These are phyloP conservation scores for Aleiodes sp. DNA, from an alignment of 1,140 invertebrate genomes.

Conservation along the genomic window DNA sequence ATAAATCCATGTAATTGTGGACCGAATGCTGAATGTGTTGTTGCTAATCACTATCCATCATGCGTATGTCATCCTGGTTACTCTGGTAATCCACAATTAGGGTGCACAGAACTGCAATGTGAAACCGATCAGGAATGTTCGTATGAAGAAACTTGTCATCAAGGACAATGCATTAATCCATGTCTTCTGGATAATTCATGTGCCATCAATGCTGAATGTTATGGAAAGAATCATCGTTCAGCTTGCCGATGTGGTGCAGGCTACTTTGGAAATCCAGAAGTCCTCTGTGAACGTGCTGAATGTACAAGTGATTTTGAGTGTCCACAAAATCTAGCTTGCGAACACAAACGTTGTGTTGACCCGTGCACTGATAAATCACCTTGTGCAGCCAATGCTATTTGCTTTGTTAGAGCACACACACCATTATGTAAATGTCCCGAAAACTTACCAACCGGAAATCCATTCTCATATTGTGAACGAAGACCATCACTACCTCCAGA, in stretches of 20 bases:
- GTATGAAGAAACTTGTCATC: slow-evolving; percentile 81
- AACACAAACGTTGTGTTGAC: slow-evolving; percentile 76
- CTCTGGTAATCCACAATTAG: slow-evolving; percentile 84
- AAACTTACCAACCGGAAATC: slow-evolving; percentile 78
- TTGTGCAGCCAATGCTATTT: slow-evolving; percentile 83
- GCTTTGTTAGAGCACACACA: slow-evolving; percentile 79
- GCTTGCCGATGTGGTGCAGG: slow-evolving; percentile 80
- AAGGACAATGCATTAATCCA: slow-evolving; percentile 81
- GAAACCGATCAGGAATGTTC: slow-evolving; percentile 82
- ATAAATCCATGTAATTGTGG: slow-evolving; percentile 88
- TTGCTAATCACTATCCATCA: slow-evolving; percentile 82
- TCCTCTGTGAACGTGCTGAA: slow-evolving; percentile 81
- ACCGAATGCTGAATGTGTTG: slow-evolving; percentile 79
- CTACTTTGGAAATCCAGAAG: slow-evolving; percentile 79
- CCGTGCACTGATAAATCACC: slow-evolving; percentile 76
- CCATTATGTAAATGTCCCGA: slow-evolving; percentile 81
- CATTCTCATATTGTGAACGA: slow-evolving; percentile 78
- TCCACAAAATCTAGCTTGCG: slow-evolving; percentile 75
- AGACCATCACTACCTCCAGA: slow-evolving; percentile 59
- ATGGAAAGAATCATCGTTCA: slow-evolving; percentile 77
- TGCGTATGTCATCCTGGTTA: slow-evolving; percentile 81
- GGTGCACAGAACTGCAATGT: slow-evolving; percentile 83
- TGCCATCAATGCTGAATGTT: slow-evolving; percentile 84
- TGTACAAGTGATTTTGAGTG: slow-evolving; percentile 82
- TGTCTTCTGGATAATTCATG: slow-evolving; percentile 82